These are phyloP conservation scores for Nibea coibor DNA, from an alignment of 2,113 vertebrate species.

Conservation along the genomic window DNA sequence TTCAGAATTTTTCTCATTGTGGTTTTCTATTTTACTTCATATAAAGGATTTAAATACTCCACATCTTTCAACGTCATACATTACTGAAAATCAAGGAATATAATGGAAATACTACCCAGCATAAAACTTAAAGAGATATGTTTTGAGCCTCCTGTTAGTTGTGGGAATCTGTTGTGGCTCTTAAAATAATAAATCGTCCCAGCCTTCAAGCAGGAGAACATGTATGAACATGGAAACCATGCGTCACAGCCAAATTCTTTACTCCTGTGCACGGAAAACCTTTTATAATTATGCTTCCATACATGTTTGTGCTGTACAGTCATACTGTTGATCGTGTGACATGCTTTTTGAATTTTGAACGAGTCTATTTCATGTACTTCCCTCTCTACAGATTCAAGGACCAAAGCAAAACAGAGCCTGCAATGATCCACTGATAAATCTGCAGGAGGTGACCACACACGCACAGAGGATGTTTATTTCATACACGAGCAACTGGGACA, in stretches of 20 bases:
- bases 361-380: not conserved
- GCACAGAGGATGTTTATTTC: slow-evolving; percentile 72
- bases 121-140: not conserved
- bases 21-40: no score
- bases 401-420: slow-evolving; percentile 36
- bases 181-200: slow-evolving; percentile 2
- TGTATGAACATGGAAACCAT: slow-evolving; percentile 49
- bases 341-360: slow-evolving; percentile 33
- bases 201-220: slow-evolving; percentile 38
- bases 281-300: slow-evolving; percentile 3
- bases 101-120: not conserved
- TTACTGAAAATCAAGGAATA: not conserved
- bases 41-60: no score
- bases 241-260: slow-evolving; percentile 46
- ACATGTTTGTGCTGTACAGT: not conserved
- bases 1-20: no score
- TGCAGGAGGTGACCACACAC: slow-evolving; percentile 43
- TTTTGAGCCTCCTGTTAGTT: not conserved
- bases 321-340: not conserved
- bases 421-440: slow-evolving; percentile 16
- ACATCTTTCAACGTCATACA: no score
- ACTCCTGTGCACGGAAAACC: slow-evolving; percentile 11
- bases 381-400: slow-evolving; percentile 2
- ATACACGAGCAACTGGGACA: slow-evolving; percentile 34
- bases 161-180: slow-evolving; percentile 23